Evolutionary conservation across 2,888 invertebrate genomes (phyloP), one percentile per base, ranked within the genome.

Genomic region (Desoria tigrina): DNA sequence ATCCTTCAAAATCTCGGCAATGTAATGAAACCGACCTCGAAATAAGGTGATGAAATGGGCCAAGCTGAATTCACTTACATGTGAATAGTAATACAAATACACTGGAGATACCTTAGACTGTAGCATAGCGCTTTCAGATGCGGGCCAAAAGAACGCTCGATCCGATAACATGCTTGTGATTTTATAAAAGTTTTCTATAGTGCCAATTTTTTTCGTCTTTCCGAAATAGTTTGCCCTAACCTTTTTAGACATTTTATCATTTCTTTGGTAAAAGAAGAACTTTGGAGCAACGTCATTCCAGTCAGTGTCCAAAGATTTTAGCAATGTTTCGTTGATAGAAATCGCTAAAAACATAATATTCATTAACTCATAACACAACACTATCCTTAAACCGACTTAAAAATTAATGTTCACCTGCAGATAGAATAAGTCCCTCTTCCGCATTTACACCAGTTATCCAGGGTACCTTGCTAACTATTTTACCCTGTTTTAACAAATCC

Each of bases 131-230:
- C 66, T 63, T 7, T 32, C 45, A 26, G 66, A 64, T 11, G 27
- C 42, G 0, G 71, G 65, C 18, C 51, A 45, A 42, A 68, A 70
- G 57, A 72, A 72, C 18, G 63, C 56, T 21, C 72, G 49, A 27
- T 72, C 72, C 7, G 68, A 66, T 14, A 65, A 64, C 23, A 72
- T n/a, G 26, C 64, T 65, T 16, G 72, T 72, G 61, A 63, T 65
- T 21, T 62, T 68, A 4, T 54, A 11, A 45, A 72, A 66, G n/a
- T 55, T 39, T 16, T 59, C 62, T 9, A 21, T 56, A 26, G 59
- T 39, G 2, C 55, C 65, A 28, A 72, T 62, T 42, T 62, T 49
- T 42, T 62, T 49, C 7, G 51, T 49, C 26, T 67, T 45, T 50
- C 68, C 65, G 64, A 72, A 72, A 54, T 72, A 72, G 27, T 42